Conservation (phyloP, 2,888 invertebrate species). For the Drosophila kokeensis region DNA sequence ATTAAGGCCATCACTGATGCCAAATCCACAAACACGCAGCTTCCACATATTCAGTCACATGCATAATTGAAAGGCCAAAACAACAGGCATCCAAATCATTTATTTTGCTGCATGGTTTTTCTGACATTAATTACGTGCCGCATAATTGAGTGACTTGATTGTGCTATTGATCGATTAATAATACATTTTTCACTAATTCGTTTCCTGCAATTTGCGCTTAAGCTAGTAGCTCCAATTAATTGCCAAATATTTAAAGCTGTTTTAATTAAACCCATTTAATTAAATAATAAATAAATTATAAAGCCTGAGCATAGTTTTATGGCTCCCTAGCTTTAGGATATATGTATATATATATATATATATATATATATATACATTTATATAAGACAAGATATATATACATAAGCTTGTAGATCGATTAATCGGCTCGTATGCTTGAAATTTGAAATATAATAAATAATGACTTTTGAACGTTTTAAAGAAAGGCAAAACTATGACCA, state of each 20-base stretch:
- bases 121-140: constrained; percentile 22
- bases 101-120: background rate
- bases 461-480: background rate
- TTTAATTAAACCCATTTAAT: background rate
- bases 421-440: background rate
- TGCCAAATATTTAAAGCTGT: background rate
- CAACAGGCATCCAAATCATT: constrained; percentile 21
- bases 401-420: background rate
- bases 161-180: constrained; percentile 12
- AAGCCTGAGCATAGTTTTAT: background rate
- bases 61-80: constrained; percentile 42
- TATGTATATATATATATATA: too few relatives aligned
- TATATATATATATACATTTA: too few relatives aligned
- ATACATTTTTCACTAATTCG: background rate
- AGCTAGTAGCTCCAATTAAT: background rate
- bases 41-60: constrained; percentile 23
- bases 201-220: too few relatives aligned
- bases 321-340: background rate
- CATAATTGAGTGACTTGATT: constrained; percentile 19
- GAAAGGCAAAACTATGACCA: too few relatives aligned
- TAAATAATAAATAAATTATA: too few relatives aligned
- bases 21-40: constrained; percentile 38
- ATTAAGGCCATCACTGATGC: background rate
- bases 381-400: too few relatives aligned
- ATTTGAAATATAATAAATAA: background rate